Conservation (phyloP, 2,113 vertebrate genomes). For the Sus scrofa region DNA sequence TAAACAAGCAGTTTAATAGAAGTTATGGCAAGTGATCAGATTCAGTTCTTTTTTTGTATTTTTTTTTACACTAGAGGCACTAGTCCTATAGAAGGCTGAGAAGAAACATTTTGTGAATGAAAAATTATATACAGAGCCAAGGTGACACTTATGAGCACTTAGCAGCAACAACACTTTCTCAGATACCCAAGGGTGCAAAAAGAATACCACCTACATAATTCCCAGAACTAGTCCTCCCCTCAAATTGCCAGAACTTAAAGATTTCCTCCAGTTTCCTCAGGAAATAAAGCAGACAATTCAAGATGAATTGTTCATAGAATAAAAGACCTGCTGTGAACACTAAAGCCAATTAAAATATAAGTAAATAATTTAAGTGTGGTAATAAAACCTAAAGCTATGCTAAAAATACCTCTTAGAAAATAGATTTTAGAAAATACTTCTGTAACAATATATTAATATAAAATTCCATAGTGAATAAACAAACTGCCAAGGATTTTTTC, state of each 20-base stretch:
- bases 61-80: neutral
- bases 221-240: neutral
- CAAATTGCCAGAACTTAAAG: neutral
- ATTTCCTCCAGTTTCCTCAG: conserved; percentile 8
- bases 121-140: neutral
- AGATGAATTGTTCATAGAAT: neutral
- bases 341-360: conserved; percentile 18
- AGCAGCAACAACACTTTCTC: neutral
- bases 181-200: neutral
- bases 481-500: neutral
- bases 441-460: neutral
- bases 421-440: neutral
- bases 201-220: conserved; percentile 1
- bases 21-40: neutral
- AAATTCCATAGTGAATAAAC: conserved; percentile 5
- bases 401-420: neutral
- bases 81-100: neutral
- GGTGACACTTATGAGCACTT: neutral
- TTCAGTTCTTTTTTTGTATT: neutral
- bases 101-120: neutral
- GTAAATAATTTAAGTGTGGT: neutral
- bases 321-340: neutral
- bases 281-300: conserved; percentile 24
- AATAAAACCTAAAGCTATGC: neutral
- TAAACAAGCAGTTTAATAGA: neutral